These are phyloP conservation scores for Drosophila trichaetosa DNA, from an alignment of 2,888 invertebrate genomes.

Conservation along the genomic window DNA sequence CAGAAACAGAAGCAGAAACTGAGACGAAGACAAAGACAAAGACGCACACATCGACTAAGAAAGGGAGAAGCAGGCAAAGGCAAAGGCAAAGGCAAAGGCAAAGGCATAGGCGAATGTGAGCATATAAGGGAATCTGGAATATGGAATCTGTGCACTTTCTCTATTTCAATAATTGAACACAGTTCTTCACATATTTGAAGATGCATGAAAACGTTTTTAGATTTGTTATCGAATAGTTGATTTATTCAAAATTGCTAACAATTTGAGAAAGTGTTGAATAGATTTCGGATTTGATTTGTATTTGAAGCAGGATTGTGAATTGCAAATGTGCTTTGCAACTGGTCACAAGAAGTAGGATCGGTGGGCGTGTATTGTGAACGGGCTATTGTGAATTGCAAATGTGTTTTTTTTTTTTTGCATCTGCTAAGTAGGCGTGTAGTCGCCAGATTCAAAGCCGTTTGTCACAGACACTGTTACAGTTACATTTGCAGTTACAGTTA, in stretches of 20 bases:
- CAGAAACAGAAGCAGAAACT: background rate
- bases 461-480: constrained; percentile 7
- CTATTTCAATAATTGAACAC: background rate
- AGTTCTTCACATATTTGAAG: too few species aligned
- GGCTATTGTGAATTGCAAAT: constrained; percentile 3
- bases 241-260: too few species aligned
- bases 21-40: background rate
- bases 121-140: background rate
- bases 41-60: constrained; percentile 1
- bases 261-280: background rate
- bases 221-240: background rate
- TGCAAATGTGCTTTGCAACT: background rate
- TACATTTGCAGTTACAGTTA: constrained; percentile 22
- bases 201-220: background rate
- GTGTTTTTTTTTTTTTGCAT: background rate
- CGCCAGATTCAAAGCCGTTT: constrained; percentile 16
- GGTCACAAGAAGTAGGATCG: background rate
- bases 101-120: background rate
- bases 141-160: background rate
- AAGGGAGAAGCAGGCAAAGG: background rate
- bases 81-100: background rate
- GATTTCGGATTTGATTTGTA: too few species aligned
- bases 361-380: constrained; percentile 7
- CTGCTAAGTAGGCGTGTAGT: constrained; percentile 38
- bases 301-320: background rate